Evolutionary conservation across 1,140 invertebrate species (phyloP).

Genomic region (Heliconius hermathena): DNA sequence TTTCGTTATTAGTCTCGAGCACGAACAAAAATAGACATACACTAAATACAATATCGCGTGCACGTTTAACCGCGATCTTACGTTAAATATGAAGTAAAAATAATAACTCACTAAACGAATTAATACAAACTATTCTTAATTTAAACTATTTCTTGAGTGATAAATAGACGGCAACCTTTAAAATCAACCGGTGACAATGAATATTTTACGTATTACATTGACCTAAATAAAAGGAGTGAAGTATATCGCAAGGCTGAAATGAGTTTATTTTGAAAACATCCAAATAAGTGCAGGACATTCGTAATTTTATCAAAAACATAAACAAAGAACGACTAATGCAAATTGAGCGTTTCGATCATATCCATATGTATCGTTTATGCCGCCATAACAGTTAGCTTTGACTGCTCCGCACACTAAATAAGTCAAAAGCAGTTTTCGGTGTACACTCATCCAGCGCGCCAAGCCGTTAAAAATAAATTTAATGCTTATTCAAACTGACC

Average conservation of each 20-base stretch:
- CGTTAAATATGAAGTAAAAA: slow-evolving; percentile 35
- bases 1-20: slow-evolving; percentile 44
- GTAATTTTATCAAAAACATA: slow-evolving; percentile 77
- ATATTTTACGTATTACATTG: slow-evolving; percentile 68
- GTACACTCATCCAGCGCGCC: slow-evolving; percentile 43
- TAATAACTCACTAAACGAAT: slow-evolving; percentile 30
- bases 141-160: slow-evolving; percentile 14
- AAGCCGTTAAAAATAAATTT: slow-evolving; percentile 63
- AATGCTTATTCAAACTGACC: slow-evolving; percentile 52
- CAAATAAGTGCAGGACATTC: slow-evolving; percentile 69
- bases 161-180: slow-evolving; percentile 24
- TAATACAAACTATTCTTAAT: slow-evolving; percentile 4
- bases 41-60: slow-evolving; percentile 47
- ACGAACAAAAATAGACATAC: slow-evolving; percentile 47
- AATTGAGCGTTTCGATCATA: slow-evolving; percentile 53
- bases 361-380: slow-evolving; percentile 62
- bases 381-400: slow-evolving; percentile 55
- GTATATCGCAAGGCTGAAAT: slow-evolving; percentile 72
- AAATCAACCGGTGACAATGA: slow-evolving; percentile 57
- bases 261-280: slow-evolving; percentile 76
- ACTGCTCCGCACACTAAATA: slow-evolving; percentile 58
- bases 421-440: slow-evolving; percentile 60
- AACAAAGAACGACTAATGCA: slow-evolving; percentile 72
- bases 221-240: slow-evolving; percentile 72
- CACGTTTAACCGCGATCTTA: slow-evolving; percentile 40